Conservation (phyloP, 2,797 vertebrate genomes). For the Gymnothorax reevesii region DNA sequence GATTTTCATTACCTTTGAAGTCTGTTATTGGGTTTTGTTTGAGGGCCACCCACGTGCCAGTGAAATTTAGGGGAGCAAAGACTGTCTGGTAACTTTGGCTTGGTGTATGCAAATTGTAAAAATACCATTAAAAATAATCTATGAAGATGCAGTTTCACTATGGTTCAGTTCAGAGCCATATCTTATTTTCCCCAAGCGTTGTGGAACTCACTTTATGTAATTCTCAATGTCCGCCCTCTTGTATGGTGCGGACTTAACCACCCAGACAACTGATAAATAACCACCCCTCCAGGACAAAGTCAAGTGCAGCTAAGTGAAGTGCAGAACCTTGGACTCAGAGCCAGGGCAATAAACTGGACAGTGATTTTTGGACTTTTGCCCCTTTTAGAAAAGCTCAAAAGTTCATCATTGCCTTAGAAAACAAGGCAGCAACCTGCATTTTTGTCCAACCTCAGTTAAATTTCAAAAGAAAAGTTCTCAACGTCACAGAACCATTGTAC, state of each 20-base stretch:
- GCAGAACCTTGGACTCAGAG: neutral
- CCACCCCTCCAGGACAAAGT: neutral
- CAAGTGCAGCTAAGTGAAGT: neutral
- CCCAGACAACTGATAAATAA: neutral
- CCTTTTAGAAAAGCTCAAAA: neutral
- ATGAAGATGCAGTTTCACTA: too few species aligned
- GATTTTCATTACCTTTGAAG: too few species aligned
- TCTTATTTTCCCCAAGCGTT: too few species aligned
- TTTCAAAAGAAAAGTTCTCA: neutral
- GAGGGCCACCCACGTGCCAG: too few species aligned
- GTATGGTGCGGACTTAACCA: neutral
- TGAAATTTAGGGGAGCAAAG: too few species aligned
- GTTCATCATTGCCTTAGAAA: neutral
- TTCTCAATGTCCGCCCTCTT: neutral
- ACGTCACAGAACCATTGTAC: neutral
- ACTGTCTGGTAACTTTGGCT: too few species aligned
- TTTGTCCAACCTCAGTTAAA: neutral
- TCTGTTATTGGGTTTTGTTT: too few species aligned
- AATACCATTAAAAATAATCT: too few species aligned
- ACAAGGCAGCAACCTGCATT: neutral
- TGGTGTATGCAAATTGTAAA: too few species aligned
- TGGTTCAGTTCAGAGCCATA: too few species aligned
- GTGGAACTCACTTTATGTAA: neutral
- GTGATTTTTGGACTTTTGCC: neutral
- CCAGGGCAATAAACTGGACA: neutral